phyloP scores from a whole-genome alignment of 2,797 vertebrate genomes.

The Petrocephalus schoutedeni region DNA sequence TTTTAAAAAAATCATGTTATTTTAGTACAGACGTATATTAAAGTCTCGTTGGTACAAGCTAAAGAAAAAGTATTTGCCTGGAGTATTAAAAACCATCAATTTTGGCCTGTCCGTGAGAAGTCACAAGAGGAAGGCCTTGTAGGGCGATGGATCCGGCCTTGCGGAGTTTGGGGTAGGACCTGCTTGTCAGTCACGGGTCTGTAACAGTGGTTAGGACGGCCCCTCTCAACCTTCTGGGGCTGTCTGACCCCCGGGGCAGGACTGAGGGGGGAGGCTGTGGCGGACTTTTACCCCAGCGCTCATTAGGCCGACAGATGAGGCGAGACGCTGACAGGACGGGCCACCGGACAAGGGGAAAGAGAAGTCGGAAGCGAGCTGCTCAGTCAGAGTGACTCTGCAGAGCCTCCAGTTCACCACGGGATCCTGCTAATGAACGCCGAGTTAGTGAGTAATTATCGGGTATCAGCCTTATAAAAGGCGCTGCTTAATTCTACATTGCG shows the following conservation, averaged over 20 bases:
- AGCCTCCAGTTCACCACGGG: conserved; percentile 50
- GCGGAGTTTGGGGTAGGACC: conserved; percentile 1
- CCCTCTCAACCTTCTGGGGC: conserved; percentile 33
- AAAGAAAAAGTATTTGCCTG: neutral
- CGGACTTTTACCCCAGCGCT: conserved; percentile 40
- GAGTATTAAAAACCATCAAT: conserved; percentile 23
- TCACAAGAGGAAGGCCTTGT: conserved; percentile 15
- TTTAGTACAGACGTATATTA: neutral
- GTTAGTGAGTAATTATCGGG: conserved; percentile 66
- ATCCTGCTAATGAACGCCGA: conserved; percentile 56
- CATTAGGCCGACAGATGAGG: conserved; percentile 64
- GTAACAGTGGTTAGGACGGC: neutral
- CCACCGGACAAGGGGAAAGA: conserved; percentile 35
- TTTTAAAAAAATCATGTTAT: neutral
- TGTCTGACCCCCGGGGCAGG: conserved; percentile 33
- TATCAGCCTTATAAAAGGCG: conserved; percentile 68
- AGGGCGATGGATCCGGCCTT: neutral
- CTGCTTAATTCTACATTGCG: conserved; percentile 54
- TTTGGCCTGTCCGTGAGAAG: conserved; percentile 4
- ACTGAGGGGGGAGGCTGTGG: conserved; percentile 40
- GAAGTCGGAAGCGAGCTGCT: neutral
- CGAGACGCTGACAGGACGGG: conserved; percentile 52
- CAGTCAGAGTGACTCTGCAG: conserved; percentile 46
- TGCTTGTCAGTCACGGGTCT: neutral
- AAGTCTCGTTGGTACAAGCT: neutral